These are phyloP conservation scores for Toxostoma redivivum DNA, from an alignment of 2,113 vertebrate genomes.

Conservation along the genomic window DNA sequence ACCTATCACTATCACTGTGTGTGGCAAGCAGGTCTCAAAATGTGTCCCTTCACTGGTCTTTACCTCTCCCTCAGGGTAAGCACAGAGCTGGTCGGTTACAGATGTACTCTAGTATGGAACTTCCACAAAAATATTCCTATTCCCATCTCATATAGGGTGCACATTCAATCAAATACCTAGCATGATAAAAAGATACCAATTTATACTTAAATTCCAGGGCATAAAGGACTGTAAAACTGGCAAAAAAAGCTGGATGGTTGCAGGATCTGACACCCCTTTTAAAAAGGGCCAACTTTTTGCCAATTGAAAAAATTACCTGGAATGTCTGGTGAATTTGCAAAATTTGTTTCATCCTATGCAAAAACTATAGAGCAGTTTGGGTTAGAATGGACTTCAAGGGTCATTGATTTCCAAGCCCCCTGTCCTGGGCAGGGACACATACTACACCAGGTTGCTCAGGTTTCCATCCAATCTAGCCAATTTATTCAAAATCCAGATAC, in stretches of 20 bases:
- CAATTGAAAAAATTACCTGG: background rate
- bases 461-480: background rate
- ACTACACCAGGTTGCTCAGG: background rate
- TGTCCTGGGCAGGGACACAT: rapidly evolving
- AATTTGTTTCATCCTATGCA: background rate
- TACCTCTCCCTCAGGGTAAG: background rate
- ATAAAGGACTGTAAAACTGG: background rate
- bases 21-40: background rate
- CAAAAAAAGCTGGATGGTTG: background rate
- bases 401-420: rapidly evolving
- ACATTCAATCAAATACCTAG: background rate
- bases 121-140: background rate
- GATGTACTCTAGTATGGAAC: background rate
- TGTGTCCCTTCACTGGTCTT: background rate
- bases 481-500: background rate
- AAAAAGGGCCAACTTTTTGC: background rate
- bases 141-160: background rate
- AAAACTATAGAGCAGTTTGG: background rate
- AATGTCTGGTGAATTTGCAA: background rate
- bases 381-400: background rate
- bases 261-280: background rate
- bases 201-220: background rate
- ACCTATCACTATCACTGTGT: rapidly evolving
- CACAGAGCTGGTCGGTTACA: background rate
- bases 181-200: background rate